Conservation (phyloP, 2,113 vertebrate genomes). For the Nestor notabilis region DNA sequence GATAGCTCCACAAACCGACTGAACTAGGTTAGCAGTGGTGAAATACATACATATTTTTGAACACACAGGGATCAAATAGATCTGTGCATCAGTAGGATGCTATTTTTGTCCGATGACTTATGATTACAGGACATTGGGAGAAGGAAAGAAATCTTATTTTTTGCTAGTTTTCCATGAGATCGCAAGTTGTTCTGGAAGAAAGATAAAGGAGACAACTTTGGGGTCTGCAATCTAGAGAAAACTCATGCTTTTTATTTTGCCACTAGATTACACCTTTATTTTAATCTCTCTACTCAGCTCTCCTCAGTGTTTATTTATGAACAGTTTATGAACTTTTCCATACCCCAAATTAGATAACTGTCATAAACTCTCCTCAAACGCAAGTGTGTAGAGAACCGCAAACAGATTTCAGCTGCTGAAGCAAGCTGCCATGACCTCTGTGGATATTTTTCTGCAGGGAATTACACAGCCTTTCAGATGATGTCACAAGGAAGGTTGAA, state of each 20-base stretch:
- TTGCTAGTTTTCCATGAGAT: neutral
- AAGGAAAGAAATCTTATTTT: neutral
- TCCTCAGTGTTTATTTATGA: neutral
- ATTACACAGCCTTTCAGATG: neutral
- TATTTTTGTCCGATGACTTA: neutral
- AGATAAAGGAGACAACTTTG: neutral
- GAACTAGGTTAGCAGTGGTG: neutral
- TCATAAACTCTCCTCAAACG: neutral
- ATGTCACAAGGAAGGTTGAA: neutral
- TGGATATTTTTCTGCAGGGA: neutral
- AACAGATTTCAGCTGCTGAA: slow-evolving; percentile 6
- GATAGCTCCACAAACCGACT: neutral
- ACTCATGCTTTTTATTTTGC: neutral
- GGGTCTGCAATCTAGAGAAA: neutral
- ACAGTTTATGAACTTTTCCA: neutral
- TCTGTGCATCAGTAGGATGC: neutral
- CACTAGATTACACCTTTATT: neutral
- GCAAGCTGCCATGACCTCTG: neutral
- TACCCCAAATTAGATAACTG: neutral
- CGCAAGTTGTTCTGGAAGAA: neutral
- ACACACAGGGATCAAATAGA: neutral
- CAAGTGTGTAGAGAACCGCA: neutral
- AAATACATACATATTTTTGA: neutral
- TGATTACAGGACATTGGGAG: neutral
- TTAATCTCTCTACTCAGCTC: neutral